phyloP scores from a whole-genome alignment of 2,888 invertebrate species.

The Koerneria pararmatus region DNA sequence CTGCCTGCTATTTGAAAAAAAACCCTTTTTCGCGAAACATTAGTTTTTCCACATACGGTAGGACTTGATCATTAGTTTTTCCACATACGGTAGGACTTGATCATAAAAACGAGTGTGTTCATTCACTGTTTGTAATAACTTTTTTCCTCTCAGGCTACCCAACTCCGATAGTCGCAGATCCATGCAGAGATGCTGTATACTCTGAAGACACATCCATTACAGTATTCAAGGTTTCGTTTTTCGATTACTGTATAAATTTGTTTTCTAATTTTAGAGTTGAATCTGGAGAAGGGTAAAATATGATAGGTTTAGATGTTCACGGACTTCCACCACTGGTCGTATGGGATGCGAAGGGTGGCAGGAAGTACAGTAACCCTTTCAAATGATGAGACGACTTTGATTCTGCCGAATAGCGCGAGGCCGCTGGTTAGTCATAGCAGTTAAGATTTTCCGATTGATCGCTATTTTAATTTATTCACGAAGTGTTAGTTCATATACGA shows the following conservation, averaged over 20 bases:
- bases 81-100: too few species aligned
- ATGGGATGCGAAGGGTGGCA: slow-evolving; percentile 42
- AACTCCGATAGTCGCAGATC: slow-evolving; percentile 45
- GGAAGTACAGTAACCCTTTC: slow-evolving; percentile 41
- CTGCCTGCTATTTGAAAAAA: too few species aligned
- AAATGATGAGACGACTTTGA: slow-evolving; percentile 34
- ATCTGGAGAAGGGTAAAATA: neutral
- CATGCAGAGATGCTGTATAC: slow-evolving; percentile 40
- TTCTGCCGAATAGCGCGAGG: slow-evolving; percentile 30
- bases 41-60: too few species aligned
- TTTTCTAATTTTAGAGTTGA: neutral
- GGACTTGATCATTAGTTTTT: too few species aligned
- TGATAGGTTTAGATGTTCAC: slow-evolving; percentile 40
- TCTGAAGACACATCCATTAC: slow-evolving; percentile 35
- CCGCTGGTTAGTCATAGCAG: slow-evolving; percentile 11
- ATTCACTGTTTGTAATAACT: too few species aligned
- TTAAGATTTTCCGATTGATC: neutral
- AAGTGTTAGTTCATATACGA: too few species aligned
- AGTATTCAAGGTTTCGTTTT: slow-evolving; percentile 40
- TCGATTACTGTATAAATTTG: neutral
- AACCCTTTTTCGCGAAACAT: too few species aligned
- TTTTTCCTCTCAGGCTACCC: slow-evolving; percentile 43
- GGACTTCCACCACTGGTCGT: slow-evolving; percentile 52
- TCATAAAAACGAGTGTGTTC: too few species aligned
- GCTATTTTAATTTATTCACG: too few species aligned